A percentile compares a stretch with the other conserved stretches of the same genome.
Conservation (phyloP, 2,797 vertebrate species). For the Hozukius guyotensis region DNA sequence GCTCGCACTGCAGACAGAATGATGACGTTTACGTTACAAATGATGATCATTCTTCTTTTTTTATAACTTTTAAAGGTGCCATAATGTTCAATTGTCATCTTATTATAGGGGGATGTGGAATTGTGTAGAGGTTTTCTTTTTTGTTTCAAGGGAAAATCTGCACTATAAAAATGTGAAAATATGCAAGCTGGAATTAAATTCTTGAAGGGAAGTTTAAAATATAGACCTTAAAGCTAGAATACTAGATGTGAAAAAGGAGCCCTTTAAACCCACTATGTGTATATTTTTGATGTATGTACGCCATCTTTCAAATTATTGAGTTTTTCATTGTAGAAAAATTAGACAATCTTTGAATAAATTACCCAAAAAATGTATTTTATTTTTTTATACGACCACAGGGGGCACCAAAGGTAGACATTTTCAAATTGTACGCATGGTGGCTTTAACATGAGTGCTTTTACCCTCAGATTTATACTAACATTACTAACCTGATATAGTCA, state of each 20-base stretch:
- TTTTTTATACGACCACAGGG: background rate
- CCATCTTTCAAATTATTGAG: background rate
- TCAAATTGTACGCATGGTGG: background rate
- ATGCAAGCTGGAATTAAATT: background rate
- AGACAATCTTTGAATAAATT: no score
- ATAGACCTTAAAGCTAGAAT: background rate
- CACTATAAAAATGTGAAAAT: background rate
- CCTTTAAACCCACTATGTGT: background rate
- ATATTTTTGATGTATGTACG: background rate
- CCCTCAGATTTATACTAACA: background rate
- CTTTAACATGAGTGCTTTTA: background rate
- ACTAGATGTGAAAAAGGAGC: background rate
- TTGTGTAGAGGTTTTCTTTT: background rate
- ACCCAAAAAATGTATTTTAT: accelerated
- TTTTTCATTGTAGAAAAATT: background rate
- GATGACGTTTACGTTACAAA: background rate
- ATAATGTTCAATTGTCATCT: background rate
- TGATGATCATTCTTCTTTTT: background rate
- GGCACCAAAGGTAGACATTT: background rate
- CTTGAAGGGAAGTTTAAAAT: background rate
- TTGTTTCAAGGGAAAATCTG: background rate
- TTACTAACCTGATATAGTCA: background rate
- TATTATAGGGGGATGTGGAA: background rate
- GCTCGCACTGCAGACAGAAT: background rate
- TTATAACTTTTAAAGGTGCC: background rate